Conservation (phyloP, 2,797 vertebrate genomes). For the Ataeniobius toweri region DNA sequence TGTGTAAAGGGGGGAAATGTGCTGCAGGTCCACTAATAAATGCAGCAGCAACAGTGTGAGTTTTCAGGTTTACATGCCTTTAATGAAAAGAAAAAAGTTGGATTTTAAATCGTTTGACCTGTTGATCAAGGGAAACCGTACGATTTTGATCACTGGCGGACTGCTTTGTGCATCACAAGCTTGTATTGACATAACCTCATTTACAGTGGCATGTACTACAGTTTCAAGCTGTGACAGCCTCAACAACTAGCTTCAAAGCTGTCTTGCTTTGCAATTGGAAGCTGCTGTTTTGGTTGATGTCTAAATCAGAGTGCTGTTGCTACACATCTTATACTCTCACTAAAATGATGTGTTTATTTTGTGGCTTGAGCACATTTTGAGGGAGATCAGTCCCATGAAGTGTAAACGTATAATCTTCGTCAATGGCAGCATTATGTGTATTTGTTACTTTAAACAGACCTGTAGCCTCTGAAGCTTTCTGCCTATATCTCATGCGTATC, state of each 20-base stretch:
- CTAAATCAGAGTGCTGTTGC: not conserved
- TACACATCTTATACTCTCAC: not conserved
- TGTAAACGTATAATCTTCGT: constrained; percentile 23
- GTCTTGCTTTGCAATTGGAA: not conserved
- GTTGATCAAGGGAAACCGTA: not conserved
- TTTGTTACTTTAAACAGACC: constrained; percentile 27
- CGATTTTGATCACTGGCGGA: not conserved
- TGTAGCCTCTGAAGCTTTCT: constrained; percentile 6
- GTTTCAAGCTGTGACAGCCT: not conserved
- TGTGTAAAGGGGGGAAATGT: no score
- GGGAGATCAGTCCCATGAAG: constrained; percentile 6
- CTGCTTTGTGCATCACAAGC: not conserved
- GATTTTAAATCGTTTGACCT: not conserved
- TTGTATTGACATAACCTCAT: not conserved
- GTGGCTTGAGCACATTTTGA: not conserved
- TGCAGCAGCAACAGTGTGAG: no score
- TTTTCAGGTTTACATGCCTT: no score
- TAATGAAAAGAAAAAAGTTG: no score
- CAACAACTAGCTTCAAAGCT: not conserved
- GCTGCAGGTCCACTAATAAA: no score
- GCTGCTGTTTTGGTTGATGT: not conserved
- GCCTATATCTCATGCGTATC: constrained; percentile 36
- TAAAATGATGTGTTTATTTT: not conserved
- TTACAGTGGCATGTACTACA: not conserved
- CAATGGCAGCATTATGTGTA: not conserved